Evolutionary conservation across 2,113 vertebrate genomes (phyloP).

Genomic region (Trinectes maculatus): DNA sequence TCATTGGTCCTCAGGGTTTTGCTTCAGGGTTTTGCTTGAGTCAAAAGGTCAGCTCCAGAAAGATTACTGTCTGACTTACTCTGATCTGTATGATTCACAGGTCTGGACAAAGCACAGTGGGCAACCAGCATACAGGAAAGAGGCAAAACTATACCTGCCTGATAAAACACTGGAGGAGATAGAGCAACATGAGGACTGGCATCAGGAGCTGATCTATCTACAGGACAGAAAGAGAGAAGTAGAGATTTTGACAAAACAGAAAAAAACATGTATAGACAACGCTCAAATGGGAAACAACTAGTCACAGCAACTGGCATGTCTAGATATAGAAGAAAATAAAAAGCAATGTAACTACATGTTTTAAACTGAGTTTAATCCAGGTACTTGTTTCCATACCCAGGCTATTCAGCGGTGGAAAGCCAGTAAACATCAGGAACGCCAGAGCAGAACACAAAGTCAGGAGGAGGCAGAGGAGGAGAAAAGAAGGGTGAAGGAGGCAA

Average conservation of each 20-base stretch:
- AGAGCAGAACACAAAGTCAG: conserved; percentile 78
- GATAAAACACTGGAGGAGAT: conserved; percentile 86
- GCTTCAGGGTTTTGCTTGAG: background rate
- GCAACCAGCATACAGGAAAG: conserved; percentile 79
- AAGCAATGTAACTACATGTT: too few species aligned
- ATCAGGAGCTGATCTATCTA: conserved; percentile 85
- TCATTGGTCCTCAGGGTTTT: background rate
- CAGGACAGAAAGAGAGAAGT: conserved; percentile 91
- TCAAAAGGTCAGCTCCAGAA: background rate
- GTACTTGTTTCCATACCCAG: conserved; percentile 64
- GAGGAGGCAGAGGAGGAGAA: conserved; percentile 70
- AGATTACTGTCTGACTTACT: background rate
- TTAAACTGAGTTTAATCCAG: background rate
- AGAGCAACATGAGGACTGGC: conserved; percentile 88
- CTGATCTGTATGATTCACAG: conserved; percentile 55
- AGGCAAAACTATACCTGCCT: conserved; percentile 85
- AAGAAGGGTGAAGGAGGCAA: conserved; percentile 50
- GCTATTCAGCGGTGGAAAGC: conserved; percentile 90
- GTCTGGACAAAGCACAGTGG: conserved; percentile 86
- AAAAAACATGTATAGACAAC: background rate
- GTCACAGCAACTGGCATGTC: too few species aligned
- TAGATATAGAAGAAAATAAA: too few species aligned
- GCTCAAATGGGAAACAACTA: too few species aligned
- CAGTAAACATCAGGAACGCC: conserved; percentile 79
- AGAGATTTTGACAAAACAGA: conserved; percentile 22